Evolutionary conservation across 2,113 vertebrate species (phyloP), one percentile per base, ranked within the genome.

Genomic region (Brienomyrus longianalis): DNA sequence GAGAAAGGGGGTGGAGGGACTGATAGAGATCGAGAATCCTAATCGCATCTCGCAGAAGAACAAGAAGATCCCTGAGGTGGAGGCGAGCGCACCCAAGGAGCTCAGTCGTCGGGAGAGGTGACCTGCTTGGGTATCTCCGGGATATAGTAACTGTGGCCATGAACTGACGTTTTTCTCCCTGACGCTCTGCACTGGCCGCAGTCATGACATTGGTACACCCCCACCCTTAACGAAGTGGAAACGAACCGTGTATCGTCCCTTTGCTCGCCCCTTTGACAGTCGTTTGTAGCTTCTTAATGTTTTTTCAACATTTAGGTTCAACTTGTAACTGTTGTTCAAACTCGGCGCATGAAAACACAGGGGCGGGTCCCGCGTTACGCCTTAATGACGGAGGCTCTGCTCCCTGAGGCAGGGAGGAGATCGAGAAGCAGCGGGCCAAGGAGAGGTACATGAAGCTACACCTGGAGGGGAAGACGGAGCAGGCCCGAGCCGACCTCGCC

Each of bases 21-120:
- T 97, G 39, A 97, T 97, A 86, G 96, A 96, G 92, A 97, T 97
- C 3, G 96, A 96, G 91, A 97, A 97, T 90, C 96, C 96, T 59
- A 97, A 97, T 90, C 95, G 96, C 0, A 91, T 95, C 5, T 94
- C 95, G 62, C 95, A 96, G 89, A 96, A 96, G 90, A 95, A 83
- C 93, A 97, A 96, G 93, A 97, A 96, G 89, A 95, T 95, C 52
- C 3, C 94, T 0, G 96, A 96, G 13, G 0, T 96, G n/a, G 96
- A 96, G 5, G 87, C 94, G 0, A 54, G 8, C 2, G 93, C 92
- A 45, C 96, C 96, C 17, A 94, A 91, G 91, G 96, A 96, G 90
- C 95, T 97, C 74, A 94, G 94, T 23, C 96, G 96, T 84, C 92
- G 96, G 86, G 96, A 97, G 89, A 95, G 96, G 96, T 96, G 83